Conservation (phyloP, 1,140 invertebrate genomes). For the Hormaphis cornu region DNA sequence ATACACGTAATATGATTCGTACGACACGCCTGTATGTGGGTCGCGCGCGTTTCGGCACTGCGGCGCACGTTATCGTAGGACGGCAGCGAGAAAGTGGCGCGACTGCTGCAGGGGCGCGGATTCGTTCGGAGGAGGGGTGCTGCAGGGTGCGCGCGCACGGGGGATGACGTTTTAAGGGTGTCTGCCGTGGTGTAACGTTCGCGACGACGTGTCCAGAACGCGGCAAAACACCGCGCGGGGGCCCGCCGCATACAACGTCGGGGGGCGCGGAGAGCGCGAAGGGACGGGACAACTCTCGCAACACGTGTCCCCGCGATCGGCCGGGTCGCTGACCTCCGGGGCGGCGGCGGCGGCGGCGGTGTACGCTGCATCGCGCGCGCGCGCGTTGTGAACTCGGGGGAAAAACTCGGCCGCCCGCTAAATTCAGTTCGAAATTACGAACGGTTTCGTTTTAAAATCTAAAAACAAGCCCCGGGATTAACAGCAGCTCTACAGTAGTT, state of each 20-base stretch:
- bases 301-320: constrained; percentile 21
- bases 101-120: neutral
- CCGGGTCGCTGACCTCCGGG: neutral
- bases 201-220: no score
- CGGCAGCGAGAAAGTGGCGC: neutral
- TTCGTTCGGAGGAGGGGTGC: neutral
- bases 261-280: neutral
- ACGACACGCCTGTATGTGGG: no score
- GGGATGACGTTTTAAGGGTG: no score
- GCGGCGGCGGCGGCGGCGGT: neutral
- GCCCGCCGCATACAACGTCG: neutral
- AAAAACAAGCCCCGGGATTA: no score
- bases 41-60: no score
- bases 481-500: no score
- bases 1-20: no score
- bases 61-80: constrained; percentile 12
- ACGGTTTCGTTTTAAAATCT: no score
- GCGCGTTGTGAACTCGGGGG: neutral
- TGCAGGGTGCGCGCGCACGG: neutral
- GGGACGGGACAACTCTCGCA: no score
- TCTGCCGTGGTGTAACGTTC: no score
- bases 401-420: no score
- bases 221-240: neutral
- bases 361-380: neutral
- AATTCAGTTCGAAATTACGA: no score